Percentiles rank a stretch among this genome's conserved stretches.
Evolutionary conservation across 2,113 vertebrate species (phyloP).

Genomic region (Phaethornis superciliosus): DNA sequence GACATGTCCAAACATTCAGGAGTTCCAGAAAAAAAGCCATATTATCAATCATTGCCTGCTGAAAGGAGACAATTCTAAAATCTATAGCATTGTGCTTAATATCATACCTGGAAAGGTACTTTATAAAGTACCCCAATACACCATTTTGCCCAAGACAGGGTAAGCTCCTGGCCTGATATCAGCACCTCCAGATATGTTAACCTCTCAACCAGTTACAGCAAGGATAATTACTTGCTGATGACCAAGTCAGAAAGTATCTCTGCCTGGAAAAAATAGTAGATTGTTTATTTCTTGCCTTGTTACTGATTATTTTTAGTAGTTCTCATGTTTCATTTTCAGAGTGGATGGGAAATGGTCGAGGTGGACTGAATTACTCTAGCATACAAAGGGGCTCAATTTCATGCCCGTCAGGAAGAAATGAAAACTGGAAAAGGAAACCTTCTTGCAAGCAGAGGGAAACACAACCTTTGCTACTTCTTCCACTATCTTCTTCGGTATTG

Average conservation of each 20-base stretch:
- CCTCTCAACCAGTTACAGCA: not conserved
- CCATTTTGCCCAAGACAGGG: not conserved
- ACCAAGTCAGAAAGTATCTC: slow-evolving; percentile 28
- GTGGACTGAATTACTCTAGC: not conserved
- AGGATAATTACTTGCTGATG: not conserved
- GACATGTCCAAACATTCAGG: not conserved
- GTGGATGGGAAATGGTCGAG: not conserved
- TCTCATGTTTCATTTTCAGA: slow-evolving; percentile 29
- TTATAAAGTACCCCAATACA: not conserved
- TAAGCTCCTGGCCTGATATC: not conserved
- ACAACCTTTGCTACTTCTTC: not conserved
- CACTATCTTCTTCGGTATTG: not conserved
- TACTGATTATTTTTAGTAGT: slow-evolving; percentile 31
- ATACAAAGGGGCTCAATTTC: not conserved
- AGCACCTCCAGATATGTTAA: not conserved
- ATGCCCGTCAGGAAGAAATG: not conserved
- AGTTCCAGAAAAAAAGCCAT: not conserved
- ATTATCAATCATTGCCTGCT: not conserved
- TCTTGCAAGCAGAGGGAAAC: not conserved
- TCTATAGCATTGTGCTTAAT: not conserved
- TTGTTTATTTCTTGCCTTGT: slow-evolving; percentile 21
- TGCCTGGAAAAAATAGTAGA: not conserved
- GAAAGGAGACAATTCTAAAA: not conserved
- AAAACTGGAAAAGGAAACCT: not conserved
- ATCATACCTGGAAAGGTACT: not conserved